Conservation (phyloP, 2,113 vertebrate genomes). For the Gymnorhina tibicen region DNA sequence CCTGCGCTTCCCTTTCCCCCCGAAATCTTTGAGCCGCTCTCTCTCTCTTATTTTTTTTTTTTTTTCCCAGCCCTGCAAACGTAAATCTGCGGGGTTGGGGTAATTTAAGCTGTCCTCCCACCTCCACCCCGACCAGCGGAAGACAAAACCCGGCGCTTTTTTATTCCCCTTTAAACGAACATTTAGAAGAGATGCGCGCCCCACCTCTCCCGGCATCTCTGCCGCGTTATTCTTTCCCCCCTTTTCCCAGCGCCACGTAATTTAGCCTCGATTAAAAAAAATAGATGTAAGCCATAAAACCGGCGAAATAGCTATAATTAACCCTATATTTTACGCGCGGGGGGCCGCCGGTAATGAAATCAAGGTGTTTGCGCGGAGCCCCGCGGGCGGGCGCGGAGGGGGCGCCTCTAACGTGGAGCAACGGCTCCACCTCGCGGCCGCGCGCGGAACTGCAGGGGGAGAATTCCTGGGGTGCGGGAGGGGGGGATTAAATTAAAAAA, state of each 20-base stretch:
- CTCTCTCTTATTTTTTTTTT: background rate
- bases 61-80: too few relatives aligned
- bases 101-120: background rate
- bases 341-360: background rate
- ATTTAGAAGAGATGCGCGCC: background rate
- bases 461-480: fast-evolving
- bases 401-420: slow-evolving; percentile 75
- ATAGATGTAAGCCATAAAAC: background rate
- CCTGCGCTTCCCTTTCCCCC: background rate
- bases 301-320: background rate
- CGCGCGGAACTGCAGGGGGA: fast-evolving
- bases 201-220: background rate
- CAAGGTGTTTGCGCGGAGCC: background rate
- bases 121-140: background rate
- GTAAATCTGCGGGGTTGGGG: background rate
- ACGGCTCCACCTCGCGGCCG: slow-evolving; percentile 81
- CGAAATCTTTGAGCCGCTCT: background rate
- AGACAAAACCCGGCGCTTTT: background rate
- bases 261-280: background rate
- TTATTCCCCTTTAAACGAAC: background rate
- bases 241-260: background rate
- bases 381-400: background rate
- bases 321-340: slow-evolving; percentile 11
- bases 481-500: background rate
- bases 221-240: fast-evolving